Conservation (phyloP, 1,140 invertebrate species). For the Coboldia fuscipes region DNA sequence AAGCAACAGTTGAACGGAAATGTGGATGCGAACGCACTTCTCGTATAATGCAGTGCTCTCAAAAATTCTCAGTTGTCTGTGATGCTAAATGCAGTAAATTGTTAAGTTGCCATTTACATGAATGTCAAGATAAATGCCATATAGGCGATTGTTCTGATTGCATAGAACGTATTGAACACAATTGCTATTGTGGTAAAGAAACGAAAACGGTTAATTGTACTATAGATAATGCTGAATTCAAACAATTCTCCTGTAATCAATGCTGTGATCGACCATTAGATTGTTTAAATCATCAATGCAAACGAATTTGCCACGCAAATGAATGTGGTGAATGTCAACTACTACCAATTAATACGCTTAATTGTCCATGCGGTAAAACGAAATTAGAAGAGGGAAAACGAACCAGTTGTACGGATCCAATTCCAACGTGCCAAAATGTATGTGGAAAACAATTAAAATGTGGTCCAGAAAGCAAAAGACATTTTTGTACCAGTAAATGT, state of each 20-base stretch:
- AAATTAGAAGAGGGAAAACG: slow-evolving; percentile 22
- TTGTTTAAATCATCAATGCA: slow-evolving; percentile 62
- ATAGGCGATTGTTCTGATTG: slow-evolving; percentile 50
- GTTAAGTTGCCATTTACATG: slow-evolving; percentile 51
- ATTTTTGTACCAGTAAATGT: slow-evolving; percentile 46
- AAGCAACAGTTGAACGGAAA: slow-evolving; percentile 31
- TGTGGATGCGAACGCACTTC: slow-evolving; percentile 54
- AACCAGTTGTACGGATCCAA: slow-evolving; percentile 56
- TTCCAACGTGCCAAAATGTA: slow-evolving; percentile 63
- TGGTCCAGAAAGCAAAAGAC: slow-evolving; percentile 46
- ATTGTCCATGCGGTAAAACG: slow-evolving; percentile 74
- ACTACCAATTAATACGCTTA: slow-evolving; percentile 35
- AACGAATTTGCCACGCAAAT: slow-evolving; percentile 45
- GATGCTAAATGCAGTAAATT: slow-evolving; percentile 42
- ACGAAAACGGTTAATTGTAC: slow-evolving; percentile 29
- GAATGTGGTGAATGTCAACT: slow-evolving; percentile 36
- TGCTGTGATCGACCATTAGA: slow-evolving; percentile 40
- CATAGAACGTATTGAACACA: slow-evolving; percentile 29
- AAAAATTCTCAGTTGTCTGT: slow-evolving; percentile 45
- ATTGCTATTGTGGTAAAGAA: slow-evolving; percentile 16
- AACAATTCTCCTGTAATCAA: slow-evolving; percentile 37
- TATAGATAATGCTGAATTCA: slow-evolving; percentile 17
- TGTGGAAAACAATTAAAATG: slow-evolving; percentile 65
- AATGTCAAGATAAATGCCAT: slow-evolving; percentile 57
- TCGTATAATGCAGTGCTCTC: slow-evolving; percentile 45